Percentiles rank a stretch among this genome's conserved stretches.
Evolutionary conservation across 2,113 vertebrate genomes (phyloP).

Genomic region (Corydoras sp.): DNA sequence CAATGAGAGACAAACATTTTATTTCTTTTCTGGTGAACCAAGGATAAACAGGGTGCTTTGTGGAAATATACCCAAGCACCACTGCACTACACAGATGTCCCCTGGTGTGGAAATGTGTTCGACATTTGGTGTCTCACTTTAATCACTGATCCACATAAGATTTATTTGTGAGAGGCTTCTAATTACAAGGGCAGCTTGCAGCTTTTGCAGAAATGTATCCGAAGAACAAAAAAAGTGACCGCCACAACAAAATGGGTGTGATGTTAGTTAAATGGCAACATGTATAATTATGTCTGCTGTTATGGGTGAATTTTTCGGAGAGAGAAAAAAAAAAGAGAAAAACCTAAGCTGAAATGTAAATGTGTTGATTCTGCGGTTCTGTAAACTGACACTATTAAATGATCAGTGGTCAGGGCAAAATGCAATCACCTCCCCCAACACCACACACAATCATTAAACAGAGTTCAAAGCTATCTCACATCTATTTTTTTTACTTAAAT

Average conservation of each 20-base stretch:
- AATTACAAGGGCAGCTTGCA: conserved; percentile 74
- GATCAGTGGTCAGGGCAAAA: too few relatives aligned
- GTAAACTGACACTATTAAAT: too few relatives aligned
- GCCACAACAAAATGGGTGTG: conserved; percentile 46
- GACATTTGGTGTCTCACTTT: conserved; percentile 70
- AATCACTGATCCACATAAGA: conserved; percentile 67
- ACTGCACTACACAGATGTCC: conserved; percentile 69
- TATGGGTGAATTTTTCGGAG: conserved; percentile 46
- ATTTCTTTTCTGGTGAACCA: conserved; percentile 57
- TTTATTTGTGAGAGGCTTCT: conserved; percentile 74
- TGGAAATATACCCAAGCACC: conserved; percentile 23
- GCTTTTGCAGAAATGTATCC: conserved; percentile 68
- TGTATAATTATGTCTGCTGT: conserved; percentile 56
- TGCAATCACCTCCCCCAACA: conserved; percentile 65
- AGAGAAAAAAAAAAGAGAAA: too few relatives aligned
- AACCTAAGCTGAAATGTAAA: not conserved
- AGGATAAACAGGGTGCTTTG: too few relatives aligned
- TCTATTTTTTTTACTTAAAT: too few relatives aligned
- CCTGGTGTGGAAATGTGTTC: conserved; percentile 68
- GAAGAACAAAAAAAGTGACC: conserved; percentile 21
- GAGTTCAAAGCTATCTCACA: conserved; percentile 93
- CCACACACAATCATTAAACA: conserved; percentile 91
- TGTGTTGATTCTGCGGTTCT: not conserved
- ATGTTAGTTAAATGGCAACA: conserved; percentile 57
- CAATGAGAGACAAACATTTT: not conserved